Base-by-base conservation (phyloP, 2,113 vertebrate species). In the Proteles cristata region DNA sequence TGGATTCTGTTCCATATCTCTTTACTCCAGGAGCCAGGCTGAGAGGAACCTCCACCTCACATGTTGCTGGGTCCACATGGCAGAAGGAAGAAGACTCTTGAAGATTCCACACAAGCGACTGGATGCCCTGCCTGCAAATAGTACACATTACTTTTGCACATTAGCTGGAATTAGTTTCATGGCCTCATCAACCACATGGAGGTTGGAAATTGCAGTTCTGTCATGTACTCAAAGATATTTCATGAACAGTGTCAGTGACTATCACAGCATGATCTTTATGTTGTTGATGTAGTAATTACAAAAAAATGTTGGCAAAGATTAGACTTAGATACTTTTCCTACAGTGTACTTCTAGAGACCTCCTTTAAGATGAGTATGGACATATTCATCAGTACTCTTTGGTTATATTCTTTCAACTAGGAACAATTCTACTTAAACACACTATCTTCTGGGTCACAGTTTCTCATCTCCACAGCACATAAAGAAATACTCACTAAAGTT, bases 131-230 rank as follows among this genome's bases (percentile, higher is more conserved):
- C 26, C 35, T 89, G 26, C 11, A 89, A 94, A 74, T 61, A 90
- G 90, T 39, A 63, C 45, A 68, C 9, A 61, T 76, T 45, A 50
- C 45, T 76, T 84, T 81, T 85, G 25, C 21, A 96, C 26, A 28
- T 71, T 94, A 88, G 50, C 43, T 93, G 48, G 21, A 81, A 65
- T 96, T 68, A 66, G 23, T 90, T 88, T 93, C 48, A 48, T 90
- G 11, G 48, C 16, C 61, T 95, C 31, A 53, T 48, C 58, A 93
- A 93, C 58, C 39, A 17, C 26, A 26, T 33, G 7, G 66, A 81
- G 45, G 61, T 89, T n/a, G 89, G 73, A 79, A 89, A 89, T 31
- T 66, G 26, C 11, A 88, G 16, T 88, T 93, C 68, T 94, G 21
- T 88, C 45, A 76, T 58, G 39, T 68, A 21, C 31, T 76, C 21